A percentile compares a stretch with the other conserved stretches of the same genome.
Conservation (phyloP, 2,888 invertebrate genomes). For the Nephrocerus scutellatus region DNA sequence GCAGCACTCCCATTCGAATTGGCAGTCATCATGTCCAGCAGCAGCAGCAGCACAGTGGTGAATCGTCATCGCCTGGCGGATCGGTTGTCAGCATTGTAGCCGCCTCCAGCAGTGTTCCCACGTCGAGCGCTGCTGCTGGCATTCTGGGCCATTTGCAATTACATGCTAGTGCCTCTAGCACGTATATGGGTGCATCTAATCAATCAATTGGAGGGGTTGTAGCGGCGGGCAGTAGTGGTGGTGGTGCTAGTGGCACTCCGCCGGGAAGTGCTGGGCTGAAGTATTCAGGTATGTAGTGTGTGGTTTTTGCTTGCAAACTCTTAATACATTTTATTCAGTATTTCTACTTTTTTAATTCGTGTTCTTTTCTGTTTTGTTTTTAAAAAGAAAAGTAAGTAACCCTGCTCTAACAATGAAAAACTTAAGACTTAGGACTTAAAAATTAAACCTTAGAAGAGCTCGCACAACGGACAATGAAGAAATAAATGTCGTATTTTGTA, state of each 20-base stretch:
- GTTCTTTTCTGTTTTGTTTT: not conserved
- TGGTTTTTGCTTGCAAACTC: conserved; percentile 1
- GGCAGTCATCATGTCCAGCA: conserved; percentile 30
- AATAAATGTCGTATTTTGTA: too few species aligned
- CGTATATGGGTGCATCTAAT: conserved; percentile 34
- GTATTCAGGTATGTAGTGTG: conserved; percentile 16
- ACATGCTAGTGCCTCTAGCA: conserved; percentile 27
- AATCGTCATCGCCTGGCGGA: conserved; percentile 21
- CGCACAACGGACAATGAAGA: too few species aligned
- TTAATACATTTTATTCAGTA: conserved; percentile 1
- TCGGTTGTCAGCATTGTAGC: conserved; percentile 15
- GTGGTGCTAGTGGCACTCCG: conserved; percentile 34
- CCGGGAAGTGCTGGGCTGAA: conserved; percentile 41
- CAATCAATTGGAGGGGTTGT: conserved; percentile 31
- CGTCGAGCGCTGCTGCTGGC: conserved; percentile 26
- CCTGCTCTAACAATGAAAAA: too few species aligned
- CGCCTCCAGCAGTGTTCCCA: conserved; percentile 32
- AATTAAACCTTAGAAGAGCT: too few species aligned
- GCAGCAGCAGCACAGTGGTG: conserved; percentile 20
- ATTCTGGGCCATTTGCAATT: conserved; percentile 30
- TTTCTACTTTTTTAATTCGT: not conserved
- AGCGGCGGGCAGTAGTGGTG: conserved; percentile 25
- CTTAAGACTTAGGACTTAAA: too few species aligned
- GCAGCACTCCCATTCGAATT: conserved; percentile 42
- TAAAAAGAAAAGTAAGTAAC: too few species aligned